A percentile compares a stretch with the other conserved stretches of the same genome.
phyloP scores from a whole-genome alignment of 2,888 invertebrate species.

The Orchesella flavescens region DNA sequence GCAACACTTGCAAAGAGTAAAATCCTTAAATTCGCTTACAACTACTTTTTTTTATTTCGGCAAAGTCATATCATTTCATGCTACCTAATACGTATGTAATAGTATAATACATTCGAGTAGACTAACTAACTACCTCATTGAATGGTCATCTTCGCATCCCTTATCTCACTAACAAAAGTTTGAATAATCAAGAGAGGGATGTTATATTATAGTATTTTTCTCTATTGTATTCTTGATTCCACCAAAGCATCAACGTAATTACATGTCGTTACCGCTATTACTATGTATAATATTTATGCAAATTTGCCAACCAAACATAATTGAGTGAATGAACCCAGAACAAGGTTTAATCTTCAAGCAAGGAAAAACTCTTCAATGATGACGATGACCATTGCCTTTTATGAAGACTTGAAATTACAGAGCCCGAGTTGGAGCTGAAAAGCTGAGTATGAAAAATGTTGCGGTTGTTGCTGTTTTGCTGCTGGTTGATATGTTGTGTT shows the following conservation, averaged over 20 bases:
- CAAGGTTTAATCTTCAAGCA: background rate
- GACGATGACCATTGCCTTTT: background rate
- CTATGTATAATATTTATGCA: conserved; percentile 43
- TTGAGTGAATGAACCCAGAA: conserved; percentile 55
- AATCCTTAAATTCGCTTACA: no score
- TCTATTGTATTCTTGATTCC: conserved; percentile 4
- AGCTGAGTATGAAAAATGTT: no score
- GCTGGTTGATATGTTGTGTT: no score
- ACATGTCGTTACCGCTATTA: conserved; percentile 35
- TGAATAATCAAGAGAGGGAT: background rate
- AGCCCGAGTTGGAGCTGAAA: no score
- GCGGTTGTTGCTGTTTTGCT: no score
- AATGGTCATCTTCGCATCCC: no score
- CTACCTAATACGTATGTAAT: no score
- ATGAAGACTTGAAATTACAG: background rate
- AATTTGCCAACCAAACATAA: conserved; percentile 45
- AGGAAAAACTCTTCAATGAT: background rate
- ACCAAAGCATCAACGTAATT: conserved; percentile 29
- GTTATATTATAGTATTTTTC: background rate
- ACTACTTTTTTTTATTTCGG: no score
- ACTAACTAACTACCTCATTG: no score
- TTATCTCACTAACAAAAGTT: background rate
- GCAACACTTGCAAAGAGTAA: no score
- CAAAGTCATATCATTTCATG: no score
- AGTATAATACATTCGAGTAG: no score